phyloP scores from a whole-genome alignment of 2,888 invertebrate species.

The Erebia ligea region DNA sequence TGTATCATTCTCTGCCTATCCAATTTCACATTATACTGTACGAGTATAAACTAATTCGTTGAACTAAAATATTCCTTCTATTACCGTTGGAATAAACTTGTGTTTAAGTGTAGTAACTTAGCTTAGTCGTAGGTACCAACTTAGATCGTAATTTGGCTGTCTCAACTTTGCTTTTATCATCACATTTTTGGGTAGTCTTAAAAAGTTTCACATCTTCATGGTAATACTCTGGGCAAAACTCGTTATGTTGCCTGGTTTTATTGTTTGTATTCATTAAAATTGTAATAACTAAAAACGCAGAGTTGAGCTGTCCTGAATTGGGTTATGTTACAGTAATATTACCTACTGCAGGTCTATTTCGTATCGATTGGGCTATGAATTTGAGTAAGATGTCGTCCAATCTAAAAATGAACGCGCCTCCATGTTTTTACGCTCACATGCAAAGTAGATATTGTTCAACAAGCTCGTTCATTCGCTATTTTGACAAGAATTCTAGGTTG shows the following conservation, averaged over 20 bases:
- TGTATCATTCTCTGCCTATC: slow-evolving; percentile 74
- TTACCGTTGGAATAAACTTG: slow-evolving; percentile 51
- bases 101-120: slow-evolving; percentile 53
- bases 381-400: too few relatives aligned
- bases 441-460: too few relatives aligned
- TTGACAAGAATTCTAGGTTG: too few relatives aligned
- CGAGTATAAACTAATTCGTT: slow-evolving; percentile 59
- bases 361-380: too few relatives aligned
- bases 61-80: slow-evolving; percentile 40
- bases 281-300: slow-evolving; percentile 41
- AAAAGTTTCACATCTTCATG: slow-evolving; percentile 18
- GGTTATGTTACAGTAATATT: slow-evolving; percentile 22
- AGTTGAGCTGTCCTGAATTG: slow-evolving; percentile 45
- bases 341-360: slow-evolving; percentile 1
- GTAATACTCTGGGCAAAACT: slow-evolving; percentile 9
- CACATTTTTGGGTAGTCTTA: slow-evolving; percentile 24
- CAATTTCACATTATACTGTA: slow-evolving; percentile 69
- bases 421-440: too few relatives aligned
- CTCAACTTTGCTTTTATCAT: slow-evolving; percentile 50
- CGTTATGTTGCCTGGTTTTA: slow-evolving; percentile 12
- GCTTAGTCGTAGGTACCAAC: slow-evolving; percentile 34
- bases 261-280: slow-evolving; percentile 28
- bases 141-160: slow-evolving; percentile 44
- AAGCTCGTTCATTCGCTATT: too few relatives aligned
- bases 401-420: too few relatives aligned